Conservation (phyloP, 2,113 vertebrate genomes). For the Macrotis lagotis region DNA sequence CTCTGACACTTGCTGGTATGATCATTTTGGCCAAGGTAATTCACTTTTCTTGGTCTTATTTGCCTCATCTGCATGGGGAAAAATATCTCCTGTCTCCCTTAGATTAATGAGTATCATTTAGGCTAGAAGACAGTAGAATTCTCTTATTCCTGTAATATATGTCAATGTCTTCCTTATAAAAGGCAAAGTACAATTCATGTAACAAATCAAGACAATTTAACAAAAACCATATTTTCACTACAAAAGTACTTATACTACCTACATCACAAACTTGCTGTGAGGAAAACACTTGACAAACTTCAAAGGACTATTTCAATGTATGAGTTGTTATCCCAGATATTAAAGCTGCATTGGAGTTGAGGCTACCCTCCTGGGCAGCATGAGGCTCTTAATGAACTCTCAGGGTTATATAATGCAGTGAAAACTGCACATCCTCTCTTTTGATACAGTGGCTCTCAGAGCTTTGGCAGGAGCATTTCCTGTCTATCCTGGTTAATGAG, state of each 20-base stretch:
- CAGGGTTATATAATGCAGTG: slow-evolving; percentile 50
- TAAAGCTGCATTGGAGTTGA: slow-evolving; percentile 50
- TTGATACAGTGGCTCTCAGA: slow-evolving; percentile 28
- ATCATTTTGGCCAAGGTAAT: background rate
- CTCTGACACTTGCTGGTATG: background rate
- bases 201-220: background rate
- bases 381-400: slow-evolving; percentile 24
- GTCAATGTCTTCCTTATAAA: background rate
- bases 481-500: slow-evolving; percentile 53
- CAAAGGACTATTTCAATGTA: slow-evolving; percentile 42
- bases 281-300: background rate
- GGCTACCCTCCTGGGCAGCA: slow-evolving; percentile 15
- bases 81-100: background rate
- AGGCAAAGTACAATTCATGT: background rate
- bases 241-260: background rate
- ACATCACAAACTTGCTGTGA: background rate
- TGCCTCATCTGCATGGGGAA: background rate
- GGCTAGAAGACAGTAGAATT: background rate
- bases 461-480: slow-evolving; percentile 54
- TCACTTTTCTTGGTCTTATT: background rate
- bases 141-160: background rate
- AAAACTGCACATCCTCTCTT: background rate
- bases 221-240: background rate
- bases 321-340: slow-evolving; percentile 40
- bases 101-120: background rate